Conservation (phyloP, 2,797 vertebrate genomes). For the Trichosurus vulpecula region DNA sequence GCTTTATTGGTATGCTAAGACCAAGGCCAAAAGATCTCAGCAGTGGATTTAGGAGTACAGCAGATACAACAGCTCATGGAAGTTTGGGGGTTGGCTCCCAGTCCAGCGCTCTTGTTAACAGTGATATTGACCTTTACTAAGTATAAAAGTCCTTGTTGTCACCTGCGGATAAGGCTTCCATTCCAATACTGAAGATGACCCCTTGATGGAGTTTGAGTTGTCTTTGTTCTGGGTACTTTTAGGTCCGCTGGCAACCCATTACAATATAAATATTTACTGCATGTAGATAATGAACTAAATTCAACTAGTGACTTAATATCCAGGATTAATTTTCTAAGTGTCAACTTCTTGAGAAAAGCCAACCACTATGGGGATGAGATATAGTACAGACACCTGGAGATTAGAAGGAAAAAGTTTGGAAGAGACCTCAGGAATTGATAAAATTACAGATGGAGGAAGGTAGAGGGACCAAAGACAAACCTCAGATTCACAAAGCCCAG, state of each 20-base stretch:
- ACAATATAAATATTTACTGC: constrained; percentile 9
- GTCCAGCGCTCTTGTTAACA: not conserved
- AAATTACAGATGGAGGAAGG: constrained; percentile 7
- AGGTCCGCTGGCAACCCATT: constrained; percentile 11
- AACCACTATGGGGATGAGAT: constrained; percentile 13
- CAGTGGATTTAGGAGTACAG: not conserved
- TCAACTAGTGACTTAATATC: constrained; percentile 22
- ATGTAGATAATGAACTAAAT: not conserved
- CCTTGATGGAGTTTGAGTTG: not conserved
- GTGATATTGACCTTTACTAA: not conserved
- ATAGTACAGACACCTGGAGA: not conserved
- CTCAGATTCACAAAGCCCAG: not conserved
- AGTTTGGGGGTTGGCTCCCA: not conserved
- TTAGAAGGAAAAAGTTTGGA: not conserved
- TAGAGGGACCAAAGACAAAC: constrained; percentile 5
- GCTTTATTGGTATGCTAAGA: not conserved
- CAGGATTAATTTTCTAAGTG: constrained; percentile 35
- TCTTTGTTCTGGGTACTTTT: not conserved
- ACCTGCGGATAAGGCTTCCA: not conserved
- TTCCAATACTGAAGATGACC: not conserved
- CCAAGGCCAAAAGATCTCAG: not conserved
- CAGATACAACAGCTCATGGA: not conserved
- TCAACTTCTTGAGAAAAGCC: constrained; percentile 14
- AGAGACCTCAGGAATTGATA: constrained; percentile 4
- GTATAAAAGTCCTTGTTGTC: not conserved